Percentiles rank a stretch among this genome's conserved stretches.
phyloP scores from a whole-genome alignment of 2,888 invertebrate species.

The Nowickia ferox region DNA sequence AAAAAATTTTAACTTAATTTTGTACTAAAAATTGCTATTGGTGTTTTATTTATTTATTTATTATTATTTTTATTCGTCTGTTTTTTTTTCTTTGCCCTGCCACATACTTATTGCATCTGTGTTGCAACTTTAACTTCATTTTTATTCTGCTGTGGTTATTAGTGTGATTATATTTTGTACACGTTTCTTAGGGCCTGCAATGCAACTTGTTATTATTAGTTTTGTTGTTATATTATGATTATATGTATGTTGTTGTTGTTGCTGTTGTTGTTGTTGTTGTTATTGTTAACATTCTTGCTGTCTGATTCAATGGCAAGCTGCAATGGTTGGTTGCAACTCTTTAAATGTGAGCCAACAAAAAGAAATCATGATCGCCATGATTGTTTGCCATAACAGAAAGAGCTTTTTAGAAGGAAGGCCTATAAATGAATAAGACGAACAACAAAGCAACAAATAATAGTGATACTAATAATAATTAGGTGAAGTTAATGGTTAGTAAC shows the following conservation, averaged over 20 bases:
- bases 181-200: slow-evolving; percentile 61
- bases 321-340: slow-evolving; percentile 43
- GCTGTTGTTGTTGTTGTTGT: slow-evolving; percentile 35
- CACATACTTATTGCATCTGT: slow-evolving; percentile 18
- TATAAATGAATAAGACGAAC: slow-evolving; percentile 52
- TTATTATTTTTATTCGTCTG: neutral
- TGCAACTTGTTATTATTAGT: slow-evolving; percentile 69
- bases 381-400: slow-evolving; percentile 50
- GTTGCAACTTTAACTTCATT: slow-evolving; percentile 59
- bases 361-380: slow-evolving; percentile 70
- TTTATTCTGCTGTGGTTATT: slow-evolving; percentile 66
- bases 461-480: slow-evolving; percentile 9
- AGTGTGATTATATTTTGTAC: slow-evolving; percentile 68
- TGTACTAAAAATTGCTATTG: slow-evolving; percentile 67
- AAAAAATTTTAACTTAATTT: slow-evolving; percentile 52
- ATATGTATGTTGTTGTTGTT: slow-evolving; percentile 47
- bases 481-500: neutral
- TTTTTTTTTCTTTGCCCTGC: neutral
- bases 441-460: slow-evolving; percentile 37
- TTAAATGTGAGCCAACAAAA: neutral
- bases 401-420: slow-evolving; percentile 49
- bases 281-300: slow-evolving; percentile 36
- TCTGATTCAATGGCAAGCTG: slow-evolving; percentile 50
- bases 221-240: slow-evolving; percentile 69
- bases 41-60: slow-evolving; percentile 34